Conservation (phyloP, 2,113 vertebrate genomes). For the Danionella cerebrum region DNA sequence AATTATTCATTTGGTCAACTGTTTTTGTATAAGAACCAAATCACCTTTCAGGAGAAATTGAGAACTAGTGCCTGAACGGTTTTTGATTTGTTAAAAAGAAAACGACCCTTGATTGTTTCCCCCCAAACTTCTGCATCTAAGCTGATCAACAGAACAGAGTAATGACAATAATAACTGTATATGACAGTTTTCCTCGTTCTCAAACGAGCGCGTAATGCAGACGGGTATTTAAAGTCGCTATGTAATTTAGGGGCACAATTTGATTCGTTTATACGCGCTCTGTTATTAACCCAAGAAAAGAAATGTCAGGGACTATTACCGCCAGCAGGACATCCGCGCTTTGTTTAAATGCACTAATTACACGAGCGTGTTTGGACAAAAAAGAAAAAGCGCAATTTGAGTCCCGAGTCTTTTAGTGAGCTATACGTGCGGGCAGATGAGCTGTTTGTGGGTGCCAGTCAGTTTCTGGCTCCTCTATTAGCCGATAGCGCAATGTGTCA, state of each 20-base stretch:
- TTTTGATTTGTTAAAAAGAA: too few relatives aligned
- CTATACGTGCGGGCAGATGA: conserved; percentile 60
- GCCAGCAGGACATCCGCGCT: conserved; percentile 72
- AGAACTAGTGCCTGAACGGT: too few relatives aligned
- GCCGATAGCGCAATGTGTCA: conserved; percentile 41
- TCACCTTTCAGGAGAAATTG: too few relatives aligned
- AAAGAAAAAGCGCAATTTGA: conserved; percentile 58
- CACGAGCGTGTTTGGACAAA: conserved; percentile 57
- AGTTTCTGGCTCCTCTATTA: conserved; percentile 36
- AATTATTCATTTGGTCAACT: too few relatives aligned
- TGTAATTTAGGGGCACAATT: conserved; percentile 77
- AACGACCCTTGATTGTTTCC: conserved; percentile 12
- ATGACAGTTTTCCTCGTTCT: conserved; percentile 61
- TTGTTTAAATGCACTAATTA: conserved; percentile 80
- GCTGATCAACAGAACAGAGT: conserved; percentile 58
- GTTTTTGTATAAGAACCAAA: too few relatives aligned
- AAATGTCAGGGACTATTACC: conserved; percentile 74
- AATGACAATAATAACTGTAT: conserved; percentile 72
- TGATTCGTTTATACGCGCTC: conserved; percentile 76
- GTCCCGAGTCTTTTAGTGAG: conserved; percentile 53
- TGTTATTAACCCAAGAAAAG: conserved; percentile 77
- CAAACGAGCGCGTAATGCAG: conserved; percentile 70
- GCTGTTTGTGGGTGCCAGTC: conserved; percentile 49
- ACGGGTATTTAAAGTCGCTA: conserved; percentile 72
- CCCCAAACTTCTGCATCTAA: conserved; percentile 60